A percentile compares a stretch with the other conserved stretches of the same genome.
Evolutionary conservation across 1,140 invertebrate genomes (phyloP).

Genomic region (Periplaneta americana): DNA sequence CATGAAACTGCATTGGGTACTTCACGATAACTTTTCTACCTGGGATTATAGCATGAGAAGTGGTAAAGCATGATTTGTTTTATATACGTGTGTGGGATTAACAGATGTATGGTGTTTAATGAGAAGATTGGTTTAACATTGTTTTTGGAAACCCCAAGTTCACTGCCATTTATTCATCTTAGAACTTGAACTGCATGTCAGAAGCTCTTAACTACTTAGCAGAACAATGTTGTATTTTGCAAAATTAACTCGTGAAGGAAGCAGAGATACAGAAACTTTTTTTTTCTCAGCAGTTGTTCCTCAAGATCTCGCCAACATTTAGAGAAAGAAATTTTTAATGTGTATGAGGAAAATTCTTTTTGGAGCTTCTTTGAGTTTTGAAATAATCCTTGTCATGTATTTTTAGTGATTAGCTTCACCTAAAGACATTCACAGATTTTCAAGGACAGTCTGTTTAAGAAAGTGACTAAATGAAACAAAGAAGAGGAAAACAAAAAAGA

Average conservation of each 20-base stretch:
- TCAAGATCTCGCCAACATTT: not conserved
- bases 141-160: not conserved
- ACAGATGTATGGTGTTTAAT: not conserved
- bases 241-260: not conserved
- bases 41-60: not conserved
- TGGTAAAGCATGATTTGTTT: not conserved
- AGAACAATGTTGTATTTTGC: not conserved
- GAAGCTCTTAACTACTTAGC: not conserved
- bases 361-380: not conserved
- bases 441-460: not conserved
- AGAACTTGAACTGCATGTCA: not conserved
- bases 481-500: not conserved
- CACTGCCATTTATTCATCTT: conserved; percentile 6
- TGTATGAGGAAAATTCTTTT: not conserved
- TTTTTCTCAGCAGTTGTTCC: not conserved
- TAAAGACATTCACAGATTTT: not conserved
- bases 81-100: not conserved
- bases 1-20: conserved; percentile 1
- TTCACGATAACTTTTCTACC: conserved; percentile 1
- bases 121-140: not conserved
- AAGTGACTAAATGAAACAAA: not conserved
- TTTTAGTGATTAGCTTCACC: not conserved
- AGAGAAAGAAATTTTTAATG: not conserved
- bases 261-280: not conserved
- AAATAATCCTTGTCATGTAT: not conserved